phyloP scores from a whole-genome alignment of 1,140 invertebrate species.

The Oscheius sp. region DNA sequence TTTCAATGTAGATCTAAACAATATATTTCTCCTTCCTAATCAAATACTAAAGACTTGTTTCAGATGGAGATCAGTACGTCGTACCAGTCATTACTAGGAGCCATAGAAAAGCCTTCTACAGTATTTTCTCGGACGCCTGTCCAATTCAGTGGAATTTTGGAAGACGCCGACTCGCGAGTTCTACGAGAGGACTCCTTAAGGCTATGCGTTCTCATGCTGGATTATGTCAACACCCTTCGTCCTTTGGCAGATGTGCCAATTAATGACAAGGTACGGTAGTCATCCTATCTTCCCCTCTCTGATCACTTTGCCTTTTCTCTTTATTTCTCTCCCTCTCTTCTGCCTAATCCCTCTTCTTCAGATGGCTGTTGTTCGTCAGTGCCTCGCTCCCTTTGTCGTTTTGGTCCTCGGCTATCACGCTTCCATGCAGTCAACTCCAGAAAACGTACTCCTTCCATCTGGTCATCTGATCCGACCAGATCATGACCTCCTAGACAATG shows the following conservation, averaged over 20 bases:
- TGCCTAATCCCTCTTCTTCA: not conserved
- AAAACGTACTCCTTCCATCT: not conserved
- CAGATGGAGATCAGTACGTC: not conserved
- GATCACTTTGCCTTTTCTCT: no score
- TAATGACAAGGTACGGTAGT: not conserved
- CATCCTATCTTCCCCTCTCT: no score
- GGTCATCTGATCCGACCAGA: not conserved
- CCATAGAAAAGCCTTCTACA: not conserved
- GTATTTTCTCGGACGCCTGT: not conserved
- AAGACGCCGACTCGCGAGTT: not conserved
- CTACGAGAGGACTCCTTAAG: not conserved
- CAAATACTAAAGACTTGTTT: no score
- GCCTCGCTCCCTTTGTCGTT: not conserved
- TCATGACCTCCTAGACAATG: not conserved
- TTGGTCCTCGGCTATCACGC: not conserved
- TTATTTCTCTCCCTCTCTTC: no score
- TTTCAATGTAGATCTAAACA: not conserved
- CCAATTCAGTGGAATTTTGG: not conserved
- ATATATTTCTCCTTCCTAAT: no score
- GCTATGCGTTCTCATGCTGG: not conserved
- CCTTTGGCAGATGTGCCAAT: not conserved
- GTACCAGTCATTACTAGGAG: not conserved
- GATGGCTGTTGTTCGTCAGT: not conserved
- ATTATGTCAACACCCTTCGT: not conserved
- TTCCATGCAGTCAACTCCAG: not conserved